Base-by-base conservation (phyloP, 2,888 invertebrate species). In the Perithous albicinctus region DNA sequence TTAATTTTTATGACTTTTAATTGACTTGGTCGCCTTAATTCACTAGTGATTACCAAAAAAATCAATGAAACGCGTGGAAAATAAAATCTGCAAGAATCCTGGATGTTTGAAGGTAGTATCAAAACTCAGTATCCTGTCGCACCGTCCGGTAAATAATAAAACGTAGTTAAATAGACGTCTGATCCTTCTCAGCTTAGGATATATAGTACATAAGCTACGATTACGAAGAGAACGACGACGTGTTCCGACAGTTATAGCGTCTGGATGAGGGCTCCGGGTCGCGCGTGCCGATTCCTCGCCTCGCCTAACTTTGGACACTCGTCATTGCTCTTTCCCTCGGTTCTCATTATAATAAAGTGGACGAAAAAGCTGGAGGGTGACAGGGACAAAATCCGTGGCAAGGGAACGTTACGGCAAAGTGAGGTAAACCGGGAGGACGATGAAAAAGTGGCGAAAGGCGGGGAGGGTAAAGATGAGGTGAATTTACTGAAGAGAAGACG, bases 291-390 rank as follows among this genome's bases (percentile, higher is more conserved):
- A 78, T 75, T 79, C 43, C 51, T 69, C 43, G 69, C 18, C 54
- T 64, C 63, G 48, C 35, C 43, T 7, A 63, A 69, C 67, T 69
- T n/a, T 29, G 20, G 41, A 51, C 51, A 69, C 63, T 74, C 63
- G 43, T 46, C 46, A 75, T 79, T 51, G 59, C 41, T 73, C 61
- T 18, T 67, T 54, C 38, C 15, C 29, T 29, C 74, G 41, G n/a
- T 59, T 63, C 74, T 78, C 74, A 69, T 78, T 78, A 82, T 61
- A 54, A 67, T 59, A 72, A 56, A 64, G 59, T 38, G 61, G 48
- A 59, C n/a, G 29, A 46, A 59, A 12, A 66, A 46, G 35, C 26
- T 20, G 23, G 26, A 23, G 66, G 54, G 56, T 56, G 46, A 15
- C 23, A 43, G 29, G 41, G 12, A 41, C n/a, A n/a, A 56, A 72